A percentile compares a stretch with the other conserved stretches of the same genome.
These are phyloP conservation scores for Exaiptasia diaphana DNA, from an alignment of 64 coral and sea anemone genomes.

Conservation along the genomic window DNA sequence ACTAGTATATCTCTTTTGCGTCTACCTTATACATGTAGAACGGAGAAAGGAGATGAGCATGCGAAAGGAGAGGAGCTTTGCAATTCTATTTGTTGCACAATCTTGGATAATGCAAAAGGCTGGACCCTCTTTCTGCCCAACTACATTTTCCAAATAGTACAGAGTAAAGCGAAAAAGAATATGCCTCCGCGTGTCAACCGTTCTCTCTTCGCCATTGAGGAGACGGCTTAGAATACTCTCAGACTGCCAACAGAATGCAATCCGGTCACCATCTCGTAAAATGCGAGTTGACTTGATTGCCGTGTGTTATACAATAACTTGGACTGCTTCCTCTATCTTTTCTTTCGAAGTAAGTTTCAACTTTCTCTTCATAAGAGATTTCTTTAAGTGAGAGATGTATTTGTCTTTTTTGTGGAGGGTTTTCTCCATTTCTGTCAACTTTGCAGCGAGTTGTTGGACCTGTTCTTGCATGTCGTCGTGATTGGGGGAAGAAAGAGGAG, in stretches of 20 bases:
- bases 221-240: too few species aligned
- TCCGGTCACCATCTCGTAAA: background rate
- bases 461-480: constrained; percentile 55
- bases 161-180: too few species aligned
- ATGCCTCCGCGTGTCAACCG: too few species aligned
- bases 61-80: too few species aligned
- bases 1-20: too few species aligned
- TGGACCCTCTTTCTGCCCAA: background rate
- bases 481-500: background rate
- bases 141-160: background rate
- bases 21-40: too few species aligned
- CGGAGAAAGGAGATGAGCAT: too few species aligned
- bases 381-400: constrained; percentile 61
- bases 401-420: constrained; percentile 78
- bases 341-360: constrained; percentile 38
- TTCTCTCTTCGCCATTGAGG: too few species aligned
- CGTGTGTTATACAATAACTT: constrained; percentile 60
- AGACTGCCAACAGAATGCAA: too few species aligned
- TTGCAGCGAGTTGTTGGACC: constrained; percentile 57
- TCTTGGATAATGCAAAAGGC: too few species aligned
- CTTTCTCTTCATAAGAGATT: constrained; percentile 71
- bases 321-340: constrained; percentile 67
- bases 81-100: too few species aligned
- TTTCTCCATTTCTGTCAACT: constrained; percentile 64
- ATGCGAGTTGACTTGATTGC: background rate